phyloP scores from a whole-genome alignment of 2,888 invertebrate species.

The Arctia plantaginis region DNA sequence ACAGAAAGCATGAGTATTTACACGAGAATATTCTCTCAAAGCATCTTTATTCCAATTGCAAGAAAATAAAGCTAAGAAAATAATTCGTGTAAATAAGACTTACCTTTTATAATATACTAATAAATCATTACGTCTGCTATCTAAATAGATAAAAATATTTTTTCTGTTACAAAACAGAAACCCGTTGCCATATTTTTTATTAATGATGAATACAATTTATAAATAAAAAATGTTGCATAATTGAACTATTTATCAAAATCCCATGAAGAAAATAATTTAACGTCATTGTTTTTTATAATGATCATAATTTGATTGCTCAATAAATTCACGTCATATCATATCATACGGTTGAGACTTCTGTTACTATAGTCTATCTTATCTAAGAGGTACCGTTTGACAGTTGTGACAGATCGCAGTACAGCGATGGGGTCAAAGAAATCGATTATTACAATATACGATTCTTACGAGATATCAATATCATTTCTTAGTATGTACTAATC shows the following conservation, averaged over 20 bases:
- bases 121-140: conserved; percentile 15
- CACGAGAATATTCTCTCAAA: conserved; percentile 6
- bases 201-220: conserved; percentile 23
- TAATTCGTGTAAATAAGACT: neutral
- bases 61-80: neutral
- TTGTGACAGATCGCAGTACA: too few relatives aligned
- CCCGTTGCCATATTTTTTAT: conserved; percentile 41
- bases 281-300: conserved; percentile 22
- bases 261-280: conserved; percentile 31
- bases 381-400: too few relatives aligned
- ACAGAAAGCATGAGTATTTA: conserved; percentile 2
- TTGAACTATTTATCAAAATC: conserved; percentile 24
- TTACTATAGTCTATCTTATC: too few relatives aligned
- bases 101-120: conserved; percentile 1
- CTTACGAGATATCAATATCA: too few relatives aligned
- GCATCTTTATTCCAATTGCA: neutral
- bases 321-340: conserved; percentile 35
- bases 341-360: conserved; percentile 25
- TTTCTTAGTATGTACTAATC: too few relatives aligned
- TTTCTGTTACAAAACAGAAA: conserved; percentile 17
- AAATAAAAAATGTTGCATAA: conserved; percentile 18
- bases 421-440: too few relatives aligned
- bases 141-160: conserved; percentile 17
- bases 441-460: too few relatives aligned
- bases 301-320: conserved; percentile 32